Base-by-base conservation (phyloP, 1,140 invertebrate genomes). In the Adelges cooleyi region DNA sequence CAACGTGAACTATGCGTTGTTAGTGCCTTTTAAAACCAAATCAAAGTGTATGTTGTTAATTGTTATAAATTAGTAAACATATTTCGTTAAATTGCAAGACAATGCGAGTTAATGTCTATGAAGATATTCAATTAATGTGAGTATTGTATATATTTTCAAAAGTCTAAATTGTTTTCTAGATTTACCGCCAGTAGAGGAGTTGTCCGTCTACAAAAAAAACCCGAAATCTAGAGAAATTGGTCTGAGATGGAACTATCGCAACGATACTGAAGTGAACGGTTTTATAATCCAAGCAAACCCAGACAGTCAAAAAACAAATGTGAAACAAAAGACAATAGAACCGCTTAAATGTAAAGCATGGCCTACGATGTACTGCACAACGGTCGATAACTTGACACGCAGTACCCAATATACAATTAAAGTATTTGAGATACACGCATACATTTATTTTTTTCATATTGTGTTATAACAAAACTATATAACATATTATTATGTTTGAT, bases 151-250 rank as follows among this genome's bases (percentile, higher is more conserved):
- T 5, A 33, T 33, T 6, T 33, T 33, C 11, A 42, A 42, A 11
- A 15, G 40, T 15, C n/a, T 8, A 11, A 8, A 11, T 3, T 36
- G 10, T n/a, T 54, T 53, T 33, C 40, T 10, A 54, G 52, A n/a
- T 40, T 54, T 54, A 54, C 29, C 0, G 23, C 11, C 52, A 17
- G 20, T 54, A 20, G 20, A 54, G 1, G 8, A 42, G 3, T 54
- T 54, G 17, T 22, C 20, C 15, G 52, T 54, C 20, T 54, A 54
- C 20, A 40, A 40, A 20, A 54, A 54, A 40, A 54, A 54, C 20
- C 10, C 38, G 15, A 42, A 54, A 4, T 8, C 2, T 2, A 40
- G 23, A 54, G 23, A 29, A 1, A 54, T 54, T 38, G 52, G 52
- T 4, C 13, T 54, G 9, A 25, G 52, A 42, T 54, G 52, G 52